Conservation (phyloP, 2,888 invertebrate genomes). For the Hipparchia semele region DNA sequence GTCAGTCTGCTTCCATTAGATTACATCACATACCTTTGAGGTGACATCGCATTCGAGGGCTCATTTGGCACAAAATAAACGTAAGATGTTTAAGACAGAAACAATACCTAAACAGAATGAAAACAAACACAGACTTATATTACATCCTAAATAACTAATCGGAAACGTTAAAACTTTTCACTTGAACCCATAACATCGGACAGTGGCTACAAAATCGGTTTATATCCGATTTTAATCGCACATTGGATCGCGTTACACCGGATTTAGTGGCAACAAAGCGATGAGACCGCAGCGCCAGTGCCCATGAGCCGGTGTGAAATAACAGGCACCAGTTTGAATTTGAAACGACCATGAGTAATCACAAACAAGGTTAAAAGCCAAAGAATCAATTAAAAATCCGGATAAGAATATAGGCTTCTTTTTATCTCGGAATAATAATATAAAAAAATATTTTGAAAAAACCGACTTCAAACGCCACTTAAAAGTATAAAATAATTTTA, state of each 20-base stretch:
- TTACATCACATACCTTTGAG: too few species aligned
- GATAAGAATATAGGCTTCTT: too few species aligned
- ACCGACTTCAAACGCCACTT: too few species aligned
- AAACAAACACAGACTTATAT: neutral
- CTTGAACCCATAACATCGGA: neutral
- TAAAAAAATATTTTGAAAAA: too few species aligned
- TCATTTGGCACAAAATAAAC: neutral
- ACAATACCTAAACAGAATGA: neutral
- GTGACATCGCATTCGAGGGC: too few species aligned
- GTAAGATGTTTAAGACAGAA: neutral
- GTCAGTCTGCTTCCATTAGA: too few species aligned
- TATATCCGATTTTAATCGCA: conserved; percentile 6
- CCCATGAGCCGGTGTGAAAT: neutral
- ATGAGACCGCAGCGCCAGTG: neutral
- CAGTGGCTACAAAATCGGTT: conserved; percentile 1
- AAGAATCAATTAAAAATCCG: neutral
- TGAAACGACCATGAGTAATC: neutral
- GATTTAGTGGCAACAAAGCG: conserved; percentile 10
- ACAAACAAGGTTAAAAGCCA: conserved; percentile 6
- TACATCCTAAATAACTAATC: neutral
- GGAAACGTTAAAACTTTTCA: neutral
- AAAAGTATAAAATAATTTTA: too few species aligned
- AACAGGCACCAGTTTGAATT: neutral
- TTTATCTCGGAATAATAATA: too few species aligned
- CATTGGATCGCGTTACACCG: conserved; percentile 14